A percentile compares a stretch with the other conserved stretches of the same genome.
Conservation (phyloP, 92 coral and sea anemone species). For the Parazoanthus darwini region DNA sequence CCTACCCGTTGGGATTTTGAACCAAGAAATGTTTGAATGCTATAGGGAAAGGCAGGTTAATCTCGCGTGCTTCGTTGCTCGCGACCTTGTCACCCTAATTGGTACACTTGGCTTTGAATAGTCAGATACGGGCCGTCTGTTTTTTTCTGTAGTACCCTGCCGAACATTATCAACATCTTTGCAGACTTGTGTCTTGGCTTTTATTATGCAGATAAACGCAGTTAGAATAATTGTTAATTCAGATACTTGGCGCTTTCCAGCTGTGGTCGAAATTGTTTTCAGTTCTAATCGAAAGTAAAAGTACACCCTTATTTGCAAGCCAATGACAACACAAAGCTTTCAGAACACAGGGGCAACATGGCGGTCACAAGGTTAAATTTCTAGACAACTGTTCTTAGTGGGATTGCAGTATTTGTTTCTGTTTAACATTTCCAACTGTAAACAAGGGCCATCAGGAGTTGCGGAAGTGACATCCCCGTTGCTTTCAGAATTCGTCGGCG, state of each 20-base stretch:
- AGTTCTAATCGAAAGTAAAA: slow-evolving; percentile 35
- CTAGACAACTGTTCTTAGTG: slow-evolving; percentile 29
- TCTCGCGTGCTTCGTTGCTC: slow-evolving; percentile 33
- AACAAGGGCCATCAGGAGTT: slow-evolving; percentile 1
- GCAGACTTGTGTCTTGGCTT: slow-evolving; percentile 17
- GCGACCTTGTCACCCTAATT: slow-evolving; percentile 36
- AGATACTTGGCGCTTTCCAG: slow-evolving; percentile 32
- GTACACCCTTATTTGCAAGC: not conserved
- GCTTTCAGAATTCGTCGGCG: not conserved
- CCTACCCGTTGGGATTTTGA: not conserved
- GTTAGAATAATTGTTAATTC: slow-evolving; percentile 30
- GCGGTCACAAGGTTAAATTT: slow-evolving; percentile 37
- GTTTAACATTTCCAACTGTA: slow-evolving; percentile 30
- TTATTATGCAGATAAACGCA: slow-evolving; percentile 40
- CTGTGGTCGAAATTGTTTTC: slow-evolving; percentile 29
- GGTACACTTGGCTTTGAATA: slow-evolving; percentile 27
- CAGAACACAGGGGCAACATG: not conserved
- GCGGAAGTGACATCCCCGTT: slow-evolving; percentile 15
- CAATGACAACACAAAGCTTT: not conserved
- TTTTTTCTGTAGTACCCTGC: slow-evolving; percentile 6
- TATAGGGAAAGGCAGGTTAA: slow-evolving; percentile 1
- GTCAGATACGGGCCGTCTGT: slow-evolving; percentile 44
- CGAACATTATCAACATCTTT: slow-evolving; percentile 27
- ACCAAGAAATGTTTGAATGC: not conserved
- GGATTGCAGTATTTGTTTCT: slow-evolving; percentile 18